Conservation (phyloP, 2,113 vertebrate species). For the Xerus inauris region DNA sequence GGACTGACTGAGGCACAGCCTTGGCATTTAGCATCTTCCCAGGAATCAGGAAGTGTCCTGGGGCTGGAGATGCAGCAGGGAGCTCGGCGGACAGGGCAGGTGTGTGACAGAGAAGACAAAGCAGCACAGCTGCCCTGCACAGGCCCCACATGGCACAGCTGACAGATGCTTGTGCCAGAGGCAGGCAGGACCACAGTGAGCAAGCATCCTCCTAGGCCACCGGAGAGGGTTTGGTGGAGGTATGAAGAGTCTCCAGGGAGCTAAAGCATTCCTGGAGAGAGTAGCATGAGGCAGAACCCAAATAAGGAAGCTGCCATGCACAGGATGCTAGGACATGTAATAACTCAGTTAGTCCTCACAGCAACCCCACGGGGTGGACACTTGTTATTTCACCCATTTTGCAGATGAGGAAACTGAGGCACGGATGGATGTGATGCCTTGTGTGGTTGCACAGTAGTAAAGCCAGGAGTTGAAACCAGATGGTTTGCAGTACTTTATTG, state of each 20-base stretch:
- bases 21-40: neutral
- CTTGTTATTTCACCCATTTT: neutral
- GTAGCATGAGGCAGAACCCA: neutral
- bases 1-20: neutral
- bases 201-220: neutral
- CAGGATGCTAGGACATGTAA: accelerated
- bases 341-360: neutral
- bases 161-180: neutral
- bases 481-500: accelerated
- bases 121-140: accelerated
- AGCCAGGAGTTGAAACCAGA: neutral
- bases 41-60: neutral
- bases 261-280: neutral
- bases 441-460: neutral
- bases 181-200: too few relatives aligned
- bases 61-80: neutral
- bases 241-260: neutral
- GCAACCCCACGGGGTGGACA: neutral
- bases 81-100: neutral
- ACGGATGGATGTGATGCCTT: neutral
- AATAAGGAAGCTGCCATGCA: neutral
- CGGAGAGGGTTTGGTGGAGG: neutral
- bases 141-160: accelerated
- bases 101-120: neutral
- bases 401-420: neutral